Evolutionary conservation across 2,888 invertebrate genomes (phyloP).

Genomic region (Graphium colonna): DNA sequence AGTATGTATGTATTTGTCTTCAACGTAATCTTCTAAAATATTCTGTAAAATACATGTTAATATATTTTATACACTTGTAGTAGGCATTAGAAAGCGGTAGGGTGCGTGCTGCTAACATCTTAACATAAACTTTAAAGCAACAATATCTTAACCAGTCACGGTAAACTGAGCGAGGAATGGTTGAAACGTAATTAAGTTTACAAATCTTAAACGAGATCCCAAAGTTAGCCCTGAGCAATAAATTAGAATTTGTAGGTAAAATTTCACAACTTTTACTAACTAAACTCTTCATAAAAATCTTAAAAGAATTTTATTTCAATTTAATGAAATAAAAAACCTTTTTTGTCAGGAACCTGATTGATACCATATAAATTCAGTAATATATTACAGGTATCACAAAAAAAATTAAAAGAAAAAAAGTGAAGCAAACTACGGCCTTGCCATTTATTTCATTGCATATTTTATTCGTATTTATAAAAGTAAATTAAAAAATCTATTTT

Average conservation of each 20-base stretch:
- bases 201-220: conserved; percentile 7
- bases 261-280: background rate
- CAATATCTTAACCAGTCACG: conserved; percentile 15
- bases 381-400: no score
- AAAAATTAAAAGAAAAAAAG: no score
- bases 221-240: conserved; percentile 1
- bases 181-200: conserved; percentile 13
- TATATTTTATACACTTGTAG: background rate
- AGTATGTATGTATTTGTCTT: no score
- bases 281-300: background rate
- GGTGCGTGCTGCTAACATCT: background rate
- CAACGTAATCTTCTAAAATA: no score
- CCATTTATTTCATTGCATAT: no score
- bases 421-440: no score
- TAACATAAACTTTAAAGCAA: conserved; percentile 13
- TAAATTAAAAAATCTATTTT: no score
- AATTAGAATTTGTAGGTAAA: conserved; percentile 7
- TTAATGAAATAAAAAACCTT: background rate
- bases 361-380: no score
- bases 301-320: background rate
- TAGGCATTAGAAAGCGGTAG: background rate
- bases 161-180: conserved; percentile 28
- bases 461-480: no score
- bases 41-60: background rate
- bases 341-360: background rate